phyloP scores from a whole-genome alignment of 64 coral and sea anemone species.

The Montipora efflorescens region DNA sequence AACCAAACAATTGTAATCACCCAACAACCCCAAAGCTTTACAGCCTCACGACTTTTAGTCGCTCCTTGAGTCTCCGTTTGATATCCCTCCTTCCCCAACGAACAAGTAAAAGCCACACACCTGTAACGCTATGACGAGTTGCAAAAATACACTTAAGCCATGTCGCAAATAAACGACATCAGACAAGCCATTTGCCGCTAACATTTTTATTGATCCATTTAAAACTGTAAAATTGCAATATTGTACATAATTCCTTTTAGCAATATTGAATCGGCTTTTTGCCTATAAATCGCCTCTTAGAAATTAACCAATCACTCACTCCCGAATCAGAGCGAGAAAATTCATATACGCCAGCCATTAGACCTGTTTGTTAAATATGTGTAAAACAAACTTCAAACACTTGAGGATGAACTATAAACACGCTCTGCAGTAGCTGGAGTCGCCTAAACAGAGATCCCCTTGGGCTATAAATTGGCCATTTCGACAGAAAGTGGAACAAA shows the following conservation, averaged over 20 bases:
- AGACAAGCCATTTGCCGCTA: not conserved
- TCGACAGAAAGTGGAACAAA: not conserved
- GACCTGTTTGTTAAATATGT: constrained; percentile 31
- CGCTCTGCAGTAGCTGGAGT: constrained; percentile 11
- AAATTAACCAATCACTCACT: constrained; percentile 11
- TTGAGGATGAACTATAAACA: constrained; percentile 43
- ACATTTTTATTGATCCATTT: constrained; percentile 30
- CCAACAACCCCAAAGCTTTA: not conserved
- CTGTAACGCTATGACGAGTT: constrained; percentile 4
- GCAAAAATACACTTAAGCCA: not conserved
- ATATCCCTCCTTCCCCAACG: too few relatives aligned
- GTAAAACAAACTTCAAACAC: constrained; percentile 24
- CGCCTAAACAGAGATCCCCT: not conserved
- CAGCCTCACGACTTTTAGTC: not conserved
- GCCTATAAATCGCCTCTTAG: constrained; percentile 52
- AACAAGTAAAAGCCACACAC: constrained; percentile 2
- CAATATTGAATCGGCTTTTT: constrained; percentile 27
- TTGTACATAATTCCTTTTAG: constrained; percentile 49
- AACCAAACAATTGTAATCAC: not conserved
- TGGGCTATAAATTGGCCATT: not conserved
- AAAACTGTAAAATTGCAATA: constrained; percentile 13
- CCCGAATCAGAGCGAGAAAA: constrained; percentile 1
- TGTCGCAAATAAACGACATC: not conserved
- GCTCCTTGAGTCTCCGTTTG: not conserved
- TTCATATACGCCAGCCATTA: not conserved